Percentiles rank a stretch among this genome's conserved stretches.
phyloP scores from a whole-genome alignment of 2,797 vertebrate species.

The Gobio occitaniae region DNA sequence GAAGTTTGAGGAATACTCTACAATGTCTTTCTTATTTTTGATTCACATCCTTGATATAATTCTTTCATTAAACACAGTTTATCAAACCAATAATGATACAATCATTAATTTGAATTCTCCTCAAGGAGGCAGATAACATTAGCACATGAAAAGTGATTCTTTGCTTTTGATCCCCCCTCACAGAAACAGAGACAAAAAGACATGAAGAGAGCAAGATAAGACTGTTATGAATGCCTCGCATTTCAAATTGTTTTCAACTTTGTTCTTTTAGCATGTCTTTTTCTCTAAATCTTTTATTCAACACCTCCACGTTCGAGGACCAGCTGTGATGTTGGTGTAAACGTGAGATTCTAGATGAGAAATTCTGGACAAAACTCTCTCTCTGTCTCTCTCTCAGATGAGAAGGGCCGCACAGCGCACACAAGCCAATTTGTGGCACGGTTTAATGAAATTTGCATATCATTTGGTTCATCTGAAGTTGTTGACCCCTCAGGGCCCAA shows the following conservation, averaged over 20 bases:
- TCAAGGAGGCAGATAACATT: conserved; percentile 56
- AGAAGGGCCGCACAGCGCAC: conserved; percentile 74
- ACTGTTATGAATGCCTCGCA: conserved; percentile 33
- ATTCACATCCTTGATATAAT: conserved; percentile 56
- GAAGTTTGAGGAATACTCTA: conserved; percentile 54
- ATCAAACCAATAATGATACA: conserved; percentile 60
- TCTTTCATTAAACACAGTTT: conserved; percentile 60
- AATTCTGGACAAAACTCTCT: conserved; percentile 58
- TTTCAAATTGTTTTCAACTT: conserved; percentile 25
- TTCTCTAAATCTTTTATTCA: background rate
- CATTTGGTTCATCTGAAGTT: conserved; percentile 85
- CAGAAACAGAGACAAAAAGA: conserved; percentile 35
- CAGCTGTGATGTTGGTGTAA: conserved; percentile 6
- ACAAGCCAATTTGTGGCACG: conserved; percentile 77
- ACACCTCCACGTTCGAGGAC: conserved; percentile 24
- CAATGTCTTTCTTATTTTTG: conserved; percentile 49
- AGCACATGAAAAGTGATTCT: conserved; percentile 49
- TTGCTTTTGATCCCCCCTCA: conserved; percentile 51
- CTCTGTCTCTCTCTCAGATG: conserved; percentile 75
- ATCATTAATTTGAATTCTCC: conserved; percentile 55
- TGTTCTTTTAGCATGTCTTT: background rate
- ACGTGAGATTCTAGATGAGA: background rate
- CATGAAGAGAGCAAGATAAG: conserved; percentile 50
- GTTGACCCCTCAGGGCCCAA: conserved; percentile 83
- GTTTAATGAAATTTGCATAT: conserved; percentile 82